These are phyloP conservation scores for Bungarus multicinctus DNA, from an alignment of 2,113 vertebrate genomes.

Conservation along the genomic window DNA sequence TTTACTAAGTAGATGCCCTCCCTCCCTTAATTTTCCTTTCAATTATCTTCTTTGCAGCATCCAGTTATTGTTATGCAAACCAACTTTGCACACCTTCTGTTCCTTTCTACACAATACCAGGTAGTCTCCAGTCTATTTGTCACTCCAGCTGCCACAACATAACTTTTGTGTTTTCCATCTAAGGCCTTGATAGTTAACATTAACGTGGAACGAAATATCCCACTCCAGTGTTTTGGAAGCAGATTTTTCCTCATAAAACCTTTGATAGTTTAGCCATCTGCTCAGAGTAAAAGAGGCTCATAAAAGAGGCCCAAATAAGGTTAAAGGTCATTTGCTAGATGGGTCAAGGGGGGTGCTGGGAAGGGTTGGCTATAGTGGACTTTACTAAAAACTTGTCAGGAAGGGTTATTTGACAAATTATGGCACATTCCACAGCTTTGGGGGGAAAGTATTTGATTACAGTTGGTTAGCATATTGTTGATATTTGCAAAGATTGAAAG, in stretches of 20 bases:
- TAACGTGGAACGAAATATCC: constrained; percentile 86
- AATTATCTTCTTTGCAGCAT: constrained; percentile 70
- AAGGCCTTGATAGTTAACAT: constrained; percentile 71
- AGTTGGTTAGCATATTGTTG: constrained; percentile 80
- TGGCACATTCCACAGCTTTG: constrained; percentile 85
- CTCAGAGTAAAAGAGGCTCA: constrained; percentile 87
- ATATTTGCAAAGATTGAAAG: constrained; percentile 67
- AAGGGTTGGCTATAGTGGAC: constrained; percentile 84
- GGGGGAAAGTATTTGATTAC: constrained; percentile 84
- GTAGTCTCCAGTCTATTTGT: constrained; percentile 19
- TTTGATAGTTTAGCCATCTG: constrained; percentile 99
- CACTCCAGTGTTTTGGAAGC: constrained; percentile 78
- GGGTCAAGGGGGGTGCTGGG: constrained; percentile 88
- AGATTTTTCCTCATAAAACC: constrained; percentile 96
- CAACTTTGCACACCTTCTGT: constrained; percentile 15
- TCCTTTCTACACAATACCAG: constrained; percentile 49
- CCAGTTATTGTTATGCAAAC: constrained; percentile 72
- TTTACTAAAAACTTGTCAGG: constrained; percentile 90
- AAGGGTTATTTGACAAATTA: constrained; percentile 92
- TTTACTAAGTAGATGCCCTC: not conserved
- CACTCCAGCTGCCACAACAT: constrained; percentile 57
- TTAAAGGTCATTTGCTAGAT: constrained; percentile 88
- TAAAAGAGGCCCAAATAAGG: constrained; percentile 94
- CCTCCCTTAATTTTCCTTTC: constrained; percentile 32
- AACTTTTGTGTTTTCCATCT: constrained; percentile 69